Base-by-base conservation (phyloP, 2,113 vertebrate species). In the Lepisosteus oculatus region DNA sequence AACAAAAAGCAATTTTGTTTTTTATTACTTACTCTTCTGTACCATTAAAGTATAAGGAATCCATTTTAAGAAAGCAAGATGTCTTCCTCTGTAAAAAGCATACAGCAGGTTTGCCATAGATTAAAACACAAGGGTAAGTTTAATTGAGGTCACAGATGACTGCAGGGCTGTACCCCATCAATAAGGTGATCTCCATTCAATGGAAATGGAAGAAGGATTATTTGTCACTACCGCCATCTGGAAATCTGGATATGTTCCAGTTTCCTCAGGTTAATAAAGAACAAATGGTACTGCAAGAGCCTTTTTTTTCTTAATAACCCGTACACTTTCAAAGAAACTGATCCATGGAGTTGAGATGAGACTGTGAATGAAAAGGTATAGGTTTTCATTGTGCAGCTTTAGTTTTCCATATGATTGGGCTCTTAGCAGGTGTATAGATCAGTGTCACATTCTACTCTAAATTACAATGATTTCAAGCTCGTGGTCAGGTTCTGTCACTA, bases 141-240 rank as follows among this genome's bases (percentile, higher is more conserved):
- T 56, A 67, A 72, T 67, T 72, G 63, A 65, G 71, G 71, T 72
- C 64, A 65, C 3, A 55, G 12, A 55, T 44, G 56, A n/a, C 71
- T 55, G 43, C 5, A 11, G 55, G 54, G 62, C 51, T 12, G 29
- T 55, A 29, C 51, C 63, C 13, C 6, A 64, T 64, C 62, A 64
- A 41, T 61, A 61, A 41, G 65, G 12, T 14, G n/a, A 44, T 43
- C 64, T 14, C 15, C 8, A 14, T 45, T 43, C 65, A 45, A n/a
- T 44, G 65, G 65, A 45, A 15, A 13, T 14, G 65, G 12, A 43
- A 6, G 3, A n/a, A 29, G 66, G n/a, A 54, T 15, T 51, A 54
- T 54, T 68, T 68, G 66, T 68, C 14, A 14, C 66, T 14, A 14
- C 3, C 3, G 59, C 59, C 66, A 68, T 68, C 65, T 67, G 66